phyloP scores from a whole-genome alignment of 2,888 invertebrate species.

The Calameuta pallipes region DNA sequence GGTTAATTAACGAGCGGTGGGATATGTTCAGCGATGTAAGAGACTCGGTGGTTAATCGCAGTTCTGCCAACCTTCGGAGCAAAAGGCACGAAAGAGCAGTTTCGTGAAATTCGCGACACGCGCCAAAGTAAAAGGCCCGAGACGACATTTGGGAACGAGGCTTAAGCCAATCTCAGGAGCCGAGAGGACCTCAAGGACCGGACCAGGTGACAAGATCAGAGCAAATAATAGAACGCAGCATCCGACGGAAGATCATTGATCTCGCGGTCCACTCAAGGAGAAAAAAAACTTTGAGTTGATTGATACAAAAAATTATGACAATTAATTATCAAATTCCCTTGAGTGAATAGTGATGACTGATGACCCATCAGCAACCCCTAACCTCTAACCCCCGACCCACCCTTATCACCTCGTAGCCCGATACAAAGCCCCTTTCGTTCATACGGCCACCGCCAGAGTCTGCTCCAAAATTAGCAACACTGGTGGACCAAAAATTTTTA shows the following conservation, averaged over 20 bases:
- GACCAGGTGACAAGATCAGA: neutral
- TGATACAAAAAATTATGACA: neutral
- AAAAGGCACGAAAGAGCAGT: neutral
- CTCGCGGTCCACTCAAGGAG: neutral
- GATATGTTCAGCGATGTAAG: neutral
- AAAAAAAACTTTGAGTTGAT: neutral
- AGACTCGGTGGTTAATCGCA: neutral
- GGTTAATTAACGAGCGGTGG: neutral
- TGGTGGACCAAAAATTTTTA: neutral
- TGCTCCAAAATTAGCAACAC: neutral
- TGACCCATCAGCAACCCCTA: neutral
- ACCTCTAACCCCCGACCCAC: too few relatives aligned
- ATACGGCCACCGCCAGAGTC: too few relatives aligned
- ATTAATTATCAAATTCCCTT: neutral
- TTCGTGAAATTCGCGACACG: neutral
- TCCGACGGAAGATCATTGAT: neutral
- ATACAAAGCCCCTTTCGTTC: too few relatives aligned
- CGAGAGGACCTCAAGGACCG: neutral
- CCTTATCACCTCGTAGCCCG: neutral
- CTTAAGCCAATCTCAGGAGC: neutral
- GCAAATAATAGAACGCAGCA: neutral
- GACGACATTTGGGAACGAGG: neutral
- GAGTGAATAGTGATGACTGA: neutral
- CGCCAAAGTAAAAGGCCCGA: neutral
- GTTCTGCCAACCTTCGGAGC: neutral